Percentiles rank a stretch among this genome's conserved stretches.
phyloP scores from a whole-genome alignment of 2,113 vertebrate genomes.

The Telmatochromis sp. region DNA sequence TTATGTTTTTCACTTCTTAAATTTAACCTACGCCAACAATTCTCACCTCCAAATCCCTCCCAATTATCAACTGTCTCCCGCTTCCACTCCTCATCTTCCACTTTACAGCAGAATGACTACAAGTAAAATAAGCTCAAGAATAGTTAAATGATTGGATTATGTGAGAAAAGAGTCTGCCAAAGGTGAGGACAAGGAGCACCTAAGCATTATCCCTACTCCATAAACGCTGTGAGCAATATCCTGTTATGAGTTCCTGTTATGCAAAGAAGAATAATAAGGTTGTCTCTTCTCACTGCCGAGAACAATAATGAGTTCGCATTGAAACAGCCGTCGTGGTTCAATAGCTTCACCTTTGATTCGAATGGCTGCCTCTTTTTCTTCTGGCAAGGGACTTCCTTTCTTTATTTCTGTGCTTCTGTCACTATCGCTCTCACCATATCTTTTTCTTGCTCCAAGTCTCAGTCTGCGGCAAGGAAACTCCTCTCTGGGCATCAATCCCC shows the following conservation, averaged over 20 bases:
- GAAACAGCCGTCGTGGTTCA: conserved; percentile 28
- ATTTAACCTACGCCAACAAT: not conserved
- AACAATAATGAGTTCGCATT: conserved; percentile 51
- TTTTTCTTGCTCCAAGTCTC: not conserved
- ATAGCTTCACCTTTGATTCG: conserved; percentile 27
- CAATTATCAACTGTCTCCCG: not conserved
- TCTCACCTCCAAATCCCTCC: not conserved
- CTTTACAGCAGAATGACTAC: not conserved
- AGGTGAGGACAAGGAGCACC: conserved; percentile 35
- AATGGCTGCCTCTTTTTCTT: not conserved
- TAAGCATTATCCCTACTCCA: conserved; percentile 29
- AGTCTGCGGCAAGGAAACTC: conserved; percentile 18
- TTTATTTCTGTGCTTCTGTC: not conserved
- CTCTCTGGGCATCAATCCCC: conserved; percentile 41
- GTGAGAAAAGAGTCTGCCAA: conserved; percentile 7
- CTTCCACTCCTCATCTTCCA: not conserved
- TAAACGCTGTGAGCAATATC: conserved; percentile 49
- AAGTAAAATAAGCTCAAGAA: conserved; percentile 20
- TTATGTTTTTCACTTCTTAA: not conserved
- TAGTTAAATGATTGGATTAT: conserved; percentile 35
- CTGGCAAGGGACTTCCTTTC: not conserved
- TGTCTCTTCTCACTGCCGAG: conserved; percentile 4
- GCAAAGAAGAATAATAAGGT: conserved; percentile 47
- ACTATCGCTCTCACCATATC: not conserved
- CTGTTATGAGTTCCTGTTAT: conserved; percentile 46